A percentile compares a stretch with the other conserved stretches of the same genome.
phyloP scores from a whole-genome alignment of 2,888 invertebrate genomes.

The Pristionchus maxplancki region DNA sequence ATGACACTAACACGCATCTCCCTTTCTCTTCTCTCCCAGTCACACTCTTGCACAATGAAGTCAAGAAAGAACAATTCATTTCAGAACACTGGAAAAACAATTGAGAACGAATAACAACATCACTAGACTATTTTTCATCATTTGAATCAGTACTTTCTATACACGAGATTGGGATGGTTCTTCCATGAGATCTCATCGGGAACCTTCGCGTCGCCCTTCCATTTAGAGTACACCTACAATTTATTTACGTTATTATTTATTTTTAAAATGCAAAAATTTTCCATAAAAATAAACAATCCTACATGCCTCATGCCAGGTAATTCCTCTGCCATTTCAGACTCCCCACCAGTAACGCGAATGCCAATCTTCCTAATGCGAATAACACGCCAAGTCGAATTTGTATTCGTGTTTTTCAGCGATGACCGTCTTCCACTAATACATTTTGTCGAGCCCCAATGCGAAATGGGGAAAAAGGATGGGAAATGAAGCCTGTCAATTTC shows the following conservation, averaged over 20 bases:
- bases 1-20: conserved; percentile 37
- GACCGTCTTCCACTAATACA: neutral
- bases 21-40: neutral
- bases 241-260: neutral
- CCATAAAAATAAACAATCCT: neutral
- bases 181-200: conserved; percentile 62
- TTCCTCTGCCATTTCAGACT: neutral
- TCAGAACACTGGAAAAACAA: neutral
- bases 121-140: neutral
- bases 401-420: neutral
- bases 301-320: neutral
- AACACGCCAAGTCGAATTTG: neutral
- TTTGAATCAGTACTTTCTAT: conserved; percentile 62
- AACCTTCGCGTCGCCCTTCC: conserved; percentile 71
- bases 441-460: neutral
- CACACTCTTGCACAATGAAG: neutral
- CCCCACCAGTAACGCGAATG: neutral
- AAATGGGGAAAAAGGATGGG: neutral
- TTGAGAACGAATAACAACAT: conserved; percentile 9
- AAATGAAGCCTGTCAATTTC: neutral
- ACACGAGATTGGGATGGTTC: conserved; percentile 71
- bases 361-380: neutral
- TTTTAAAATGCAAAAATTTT: too few species aligned
- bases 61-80: conserved; percentile 22
- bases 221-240: conserved; percentile 69